Base-by-base conservation (phyloP, 2,797 vertebrate genomes). In the Hypotaenidia okinawae region DNA sequence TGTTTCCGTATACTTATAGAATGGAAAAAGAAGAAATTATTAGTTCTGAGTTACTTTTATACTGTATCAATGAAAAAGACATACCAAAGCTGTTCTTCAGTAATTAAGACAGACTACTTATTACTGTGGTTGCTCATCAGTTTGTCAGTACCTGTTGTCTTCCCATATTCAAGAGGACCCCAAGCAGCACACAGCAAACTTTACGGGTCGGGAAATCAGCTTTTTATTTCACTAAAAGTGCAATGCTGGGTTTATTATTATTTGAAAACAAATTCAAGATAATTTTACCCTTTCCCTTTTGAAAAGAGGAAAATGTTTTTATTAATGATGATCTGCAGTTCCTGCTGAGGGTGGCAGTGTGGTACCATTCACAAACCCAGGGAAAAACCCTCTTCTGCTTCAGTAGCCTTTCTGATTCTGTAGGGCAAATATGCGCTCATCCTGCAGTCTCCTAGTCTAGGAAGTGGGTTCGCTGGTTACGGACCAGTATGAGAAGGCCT, bases 281-380 rank as follows among this genome's bases (percentile, higher is more conserved):
- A 13, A 5, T 8, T 19, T 6, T 10, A 22, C 14, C 3, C 12
- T 52, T 28, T 45, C 2, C 30, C 6, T 17, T 32, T 32, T 0
- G 47, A 52, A 47, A 47, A 21, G 37, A 52, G 19, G 30, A 21
- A 41, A 47, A 11, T 3, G 33, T 15, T 57, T 13, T 33, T 25
- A 7, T 1, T 2, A 8, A 10, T 27, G 85, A 3, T 5, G 23
- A 19, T 90, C 0, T 62, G 82, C 12, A 9, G 51, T 81, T 93
- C 13, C 58, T 78, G 80, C 95, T 66, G 95, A 79, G 86, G 96
- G 95, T 95, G 96, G 96, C 96, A 82, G 88, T 96, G 92, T 84
- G 70, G 86, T 19, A 70, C 84, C 90, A 22, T 84, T 13, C 74
- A 79, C 47, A 1, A 10, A 2, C 19, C 5, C 3, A 18, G 37